Conservation (phyloP, 2,113 vertebrate species). For the Pseudopipra pipra region DNA sequence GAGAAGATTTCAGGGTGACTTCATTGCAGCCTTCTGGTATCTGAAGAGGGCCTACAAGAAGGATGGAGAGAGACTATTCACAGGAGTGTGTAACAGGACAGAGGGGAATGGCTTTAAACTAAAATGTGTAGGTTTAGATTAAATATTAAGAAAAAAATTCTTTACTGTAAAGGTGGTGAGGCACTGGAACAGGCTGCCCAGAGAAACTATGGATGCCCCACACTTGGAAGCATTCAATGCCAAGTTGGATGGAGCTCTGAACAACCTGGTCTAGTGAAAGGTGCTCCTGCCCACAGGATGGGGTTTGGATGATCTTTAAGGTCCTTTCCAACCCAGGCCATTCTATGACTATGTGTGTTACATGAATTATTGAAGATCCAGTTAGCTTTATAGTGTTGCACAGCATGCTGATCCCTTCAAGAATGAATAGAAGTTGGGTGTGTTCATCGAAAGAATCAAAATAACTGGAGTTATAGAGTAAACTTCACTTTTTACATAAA, state of each 20-base stretch:
- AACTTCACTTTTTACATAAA: background rate
- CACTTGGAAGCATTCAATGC: background rate
- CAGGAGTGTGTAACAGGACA: background rate
- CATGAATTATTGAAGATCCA: background rate
- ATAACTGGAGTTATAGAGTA: background rate
- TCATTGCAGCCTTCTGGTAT: background rate
- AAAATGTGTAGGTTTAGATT: background rate
- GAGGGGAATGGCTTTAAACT: background rate
- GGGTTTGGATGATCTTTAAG: background rate
- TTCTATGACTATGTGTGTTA: background rate
- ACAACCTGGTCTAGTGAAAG: background rate
- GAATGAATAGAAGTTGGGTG: background rate
- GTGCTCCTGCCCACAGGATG: too few relatives aligned
- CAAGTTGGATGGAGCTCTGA: too few relatives aligned
- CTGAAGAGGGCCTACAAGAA: background rate
- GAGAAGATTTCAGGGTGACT: background rate
- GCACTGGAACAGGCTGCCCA: background rate
- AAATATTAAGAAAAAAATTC: background rate
- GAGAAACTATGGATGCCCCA: background rate
- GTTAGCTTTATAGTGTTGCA: background rate
- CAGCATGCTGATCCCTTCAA: background rate
- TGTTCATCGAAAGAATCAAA: background rate
- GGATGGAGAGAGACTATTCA: background rate
- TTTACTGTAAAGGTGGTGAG: background rate
- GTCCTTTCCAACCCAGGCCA: background rate